phyloP scores from a whole-genome alignment of 1,140 invertebrate genomes.

The Temnothorax longispinosus region DNA sequence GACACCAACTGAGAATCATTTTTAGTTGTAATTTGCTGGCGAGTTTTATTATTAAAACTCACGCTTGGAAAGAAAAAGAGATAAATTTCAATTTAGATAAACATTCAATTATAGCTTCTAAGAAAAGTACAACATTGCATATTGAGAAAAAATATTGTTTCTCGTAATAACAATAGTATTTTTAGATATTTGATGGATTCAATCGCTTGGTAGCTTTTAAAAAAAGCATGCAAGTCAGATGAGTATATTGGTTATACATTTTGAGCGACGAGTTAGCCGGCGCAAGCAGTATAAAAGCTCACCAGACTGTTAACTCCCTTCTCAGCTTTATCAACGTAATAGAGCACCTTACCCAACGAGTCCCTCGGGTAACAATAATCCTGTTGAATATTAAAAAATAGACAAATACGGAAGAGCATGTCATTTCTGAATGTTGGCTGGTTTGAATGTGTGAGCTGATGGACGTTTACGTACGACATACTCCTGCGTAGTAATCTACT shows the following conservation, averaged over 20 bases:
- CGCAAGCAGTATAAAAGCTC: slow-evolving; percentile 82
- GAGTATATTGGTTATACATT: slow-evolving; percentile 57
- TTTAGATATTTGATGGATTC: not conserved
- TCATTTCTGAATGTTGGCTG: slow-evolving; percentile 56
- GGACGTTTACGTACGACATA: slow-evolving; percentile 55
- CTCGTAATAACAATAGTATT: slow-evolving; percentile 22
- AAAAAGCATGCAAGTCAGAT: slow-evolving; percentile 69
- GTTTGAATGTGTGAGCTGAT: slow-evolving; percentile 4
- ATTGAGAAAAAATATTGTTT: slow-evolving; percentile 16
- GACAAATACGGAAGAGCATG: slow-evolving; percentile 68
- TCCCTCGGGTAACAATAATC: slow-evolving; percentile 83
- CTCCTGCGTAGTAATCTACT: slow-evolving; percentile 38
- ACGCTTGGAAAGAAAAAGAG: not conserved
- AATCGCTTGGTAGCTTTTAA: slow-evolving; percentile 42
- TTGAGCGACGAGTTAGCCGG: slow-evolving; percentile 69
- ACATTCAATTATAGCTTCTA: slow-evolving; percentile 40
- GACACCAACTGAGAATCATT: not conserved
- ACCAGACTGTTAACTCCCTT: slow-evolving; percentile 80
- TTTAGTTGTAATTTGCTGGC: not conserved
- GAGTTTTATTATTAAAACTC: slow-evolving; percentile 6
- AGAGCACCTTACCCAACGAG: slow-evolving; percentile 84
- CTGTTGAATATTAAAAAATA: slow-evolving; percentile 82
- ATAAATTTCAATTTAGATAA: not conserved
- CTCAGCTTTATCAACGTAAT: slow-evolving; percentile 84
- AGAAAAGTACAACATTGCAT: slow-evolving; percentile 1